Conservation (phyloP, 2,888 invertebrate species). For the Bembecia ichneumoniformis region DNA sequence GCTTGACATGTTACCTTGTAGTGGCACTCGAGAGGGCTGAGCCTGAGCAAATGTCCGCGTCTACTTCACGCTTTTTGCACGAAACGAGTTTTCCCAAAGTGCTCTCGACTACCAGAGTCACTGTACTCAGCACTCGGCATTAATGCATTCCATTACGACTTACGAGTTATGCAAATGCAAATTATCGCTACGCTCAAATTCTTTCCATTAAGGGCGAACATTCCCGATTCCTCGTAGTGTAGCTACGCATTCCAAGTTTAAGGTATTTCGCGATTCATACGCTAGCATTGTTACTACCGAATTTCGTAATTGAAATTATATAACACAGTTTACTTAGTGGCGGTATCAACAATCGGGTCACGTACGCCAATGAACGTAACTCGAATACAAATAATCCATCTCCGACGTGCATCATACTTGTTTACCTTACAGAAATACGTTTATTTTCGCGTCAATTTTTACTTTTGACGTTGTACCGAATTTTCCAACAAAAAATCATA, state of each 20-base stretch:
- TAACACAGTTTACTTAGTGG: slow-evolving; percentile 48
- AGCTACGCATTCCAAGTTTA: slow-evolving; percentile 2
- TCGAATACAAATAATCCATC: slow-evolving; percentile 51
- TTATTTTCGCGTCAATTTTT: slow-evolving; percentile 14
- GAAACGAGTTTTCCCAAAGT: slow-evolving; percentile 29
- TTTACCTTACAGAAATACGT: slow-evolving; percentile 29
- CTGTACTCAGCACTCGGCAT: slow-evolving; percentile 32
- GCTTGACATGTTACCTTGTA: not conserved
- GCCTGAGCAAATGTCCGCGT: slow-evolving; percentile 24
- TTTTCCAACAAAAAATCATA: not conserved
- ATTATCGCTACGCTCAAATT: slow-evolving; percentile 36
- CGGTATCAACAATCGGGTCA: slow-evolving; percentile 46
- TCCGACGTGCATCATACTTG: slow-evolving; percentile 40
- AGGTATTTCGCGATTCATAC: slow-evolving; percentile 1
- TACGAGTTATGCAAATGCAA: slow-evolving; percentile 38
- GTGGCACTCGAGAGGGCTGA: not conserved
- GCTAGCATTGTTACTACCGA: slow-evolving; percentile 19
- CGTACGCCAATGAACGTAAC: slow-evolving; percentile 45
- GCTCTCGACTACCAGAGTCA: slow-evolving; percentile 24
- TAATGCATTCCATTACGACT: slow-evolving; percentile 51
- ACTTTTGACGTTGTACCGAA: not conserved
- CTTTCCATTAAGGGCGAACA: slow-evolving; percentile 18
- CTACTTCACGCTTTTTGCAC: slow-evolving; percentile 33
- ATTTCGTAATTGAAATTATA: slow-evolving; percentile 47
- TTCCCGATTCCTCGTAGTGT: slow-evolving; percentile 9